phyloP scores from a whole-genome alignment of 2,888 invertebrate genomes.

The Hydraecia micacea region DNA sequence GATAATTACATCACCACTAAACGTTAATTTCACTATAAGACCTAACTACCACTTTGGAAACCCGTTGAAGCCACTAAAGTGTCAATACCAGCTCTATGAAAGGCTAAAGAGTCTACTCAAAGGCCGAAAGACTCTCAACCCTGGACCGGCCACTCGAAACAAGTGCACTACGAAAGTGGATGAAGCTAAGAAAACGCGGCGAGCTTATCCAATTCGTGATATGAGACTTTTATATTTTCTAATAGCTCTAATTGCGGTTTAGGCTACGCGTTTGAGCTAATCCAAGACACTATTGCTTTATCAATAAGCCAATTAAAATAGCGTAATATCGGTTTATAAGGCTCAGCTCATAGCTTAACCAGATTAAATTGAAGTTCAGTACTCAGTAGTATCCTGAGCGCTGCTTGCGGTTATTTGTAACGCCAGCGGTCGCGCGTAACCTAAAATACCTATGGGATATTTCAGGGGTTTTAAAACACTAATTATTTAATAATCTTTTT shows the following conservation, averaged over 20 bases:
- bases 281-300: neutral
- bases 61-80: constrained; percentile 16
- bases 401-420: too few relatives aligned
- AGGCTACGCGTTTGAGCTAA: neutral
- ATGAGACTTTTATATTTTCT: constrained; percentile 1
- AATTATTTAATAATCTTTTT: too few relatives aligned
- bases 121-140: constrained; percentile 27
- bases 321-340: neutral
- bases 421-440: too few relatives aligned
- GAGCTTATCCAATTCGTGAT: constrained; percentile 18
- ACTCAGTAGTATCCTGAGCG: too few relatives aligned
- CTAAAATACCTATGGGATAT: too few relatives aligned
- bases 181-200: constrained; percentile 30
- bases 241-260: too few relatives aligned
- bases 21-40: neutral
- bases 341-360: neutral
- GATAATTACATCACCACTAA: constrained; percentile 1
- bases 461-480: too few relatives aligned
- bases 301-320: neutral
- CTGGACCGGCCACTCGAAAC: constrained; percentile 38
- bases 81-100: constrained; percentile 32
- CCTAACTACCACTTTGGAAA: constrained; percentile 11
- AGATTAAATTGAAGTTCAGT: neutral
- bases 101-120: constrained; percentile 23
- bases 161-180: constrained; percentile 51